These are phyloP conservation scores for Poeciliopsis turrubarensis DNA, from an alignment of 2,113 vertebrate genomes.

Conservation along the genomic window DNA sequence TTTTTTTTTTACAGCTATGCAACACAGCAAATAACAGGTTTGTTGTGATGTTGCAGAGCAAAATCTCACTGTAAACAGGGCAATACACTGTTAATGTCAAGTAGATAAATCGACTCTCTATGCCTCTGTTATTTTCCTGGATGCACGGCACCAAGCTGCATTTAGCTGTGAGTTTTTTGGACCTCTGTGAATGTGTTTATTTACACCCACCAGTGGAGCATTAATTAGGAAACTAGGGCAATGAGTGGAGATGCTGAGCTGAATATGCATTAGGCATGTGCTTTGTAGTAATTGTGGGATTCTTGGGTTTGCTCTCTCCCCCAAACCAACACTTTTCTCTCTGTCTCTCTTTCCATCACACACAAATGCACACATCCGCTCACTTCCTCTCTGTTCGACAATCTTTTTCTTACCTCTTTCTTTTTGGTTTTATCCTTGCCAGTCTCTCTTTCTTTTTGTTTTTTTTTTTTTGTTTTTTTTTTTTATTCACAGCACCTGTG, in stretches of 20 bases:
- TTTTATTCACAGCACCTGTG: constrained; percentile 64
- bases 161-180: constrained; percentile 55
- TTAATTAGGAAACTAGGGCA: constrained; percentile 78
- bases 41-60: background rate
- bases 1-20: constrained; percentile 7
- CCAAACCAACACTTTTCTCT: constrained; percentile 61
- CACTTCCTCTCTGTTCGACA: constrained; percentile 55
- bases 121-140: background rate
- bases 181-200: constrained; percentile 72
- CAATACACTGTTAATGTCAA: constrained; percentile 2
- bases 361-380: constrained; percentile 47
- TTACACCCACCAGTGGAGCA: constrained; percentile 71
- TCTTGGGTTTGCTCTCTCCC: constrained; percentile 60
- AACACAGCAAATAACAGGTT: constrained; percentile 8
- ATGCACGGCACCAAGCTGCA: background rate
- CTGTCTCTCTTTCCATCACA: constrained; percentile 46
- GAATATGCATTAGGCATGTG: constrained; percentile 78
- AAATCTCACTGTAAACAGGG: constrained; percentile 4
- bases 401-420: constrained; percentile 53
- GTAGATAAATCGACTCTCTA: background rate
- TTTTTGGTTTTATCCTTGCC: constrained; percentile 45
- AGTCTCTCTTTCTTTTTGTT: constrained; percentile 21
- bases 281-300: constrained; percentile 69
- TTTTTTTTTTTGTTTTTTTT: background rate
- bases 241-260: constrained; percentile 72